Conservation (phyloP, 2,797 vertebrate species). For the Lemur catta region DNA sequence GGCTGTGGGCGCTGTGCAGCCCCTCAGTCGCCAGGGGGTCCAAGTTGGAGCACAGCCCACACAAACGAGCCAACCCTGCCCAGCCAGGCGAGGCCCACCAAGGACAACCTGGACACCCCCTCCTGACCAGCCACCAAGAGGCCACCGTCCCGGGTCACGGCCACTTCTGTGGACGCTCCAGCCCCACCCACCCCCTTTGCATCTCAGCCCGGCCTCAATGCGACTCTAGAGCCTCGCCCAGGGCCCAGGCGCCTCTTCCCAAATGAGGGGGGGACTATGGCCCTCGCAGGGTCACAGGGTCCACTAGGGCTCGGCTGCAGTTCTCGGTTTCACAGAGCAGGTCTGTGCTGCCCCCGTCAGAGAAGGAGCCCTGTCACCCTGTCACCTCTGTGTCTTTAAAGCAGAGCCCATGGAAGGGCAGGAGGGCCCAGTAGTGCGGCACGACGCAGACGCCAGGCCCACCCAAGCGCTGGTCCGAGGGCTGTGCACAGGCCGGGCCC, state of each 20-base stretch:
- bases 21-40: background rate
- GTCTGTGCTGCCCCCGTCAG: background rate
- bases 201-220: background rate
- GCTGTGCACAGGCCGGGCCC: background rate
- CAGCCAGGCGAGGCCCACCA: background rate
- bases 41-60: background rate
- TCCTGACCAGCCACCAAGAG: background rate
- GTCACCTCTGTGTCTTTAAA: background rate
- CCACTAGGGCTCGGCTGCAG: rapidly evolving
- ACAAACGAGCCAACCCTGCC: background rate
- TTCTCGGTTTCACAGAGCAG: background rate
- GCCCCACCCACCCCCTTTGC: background rate
- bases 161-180: background rate
- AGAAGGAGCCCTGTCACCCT: background rate
- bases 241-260: background rate
- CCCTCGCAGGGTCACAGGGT: background rate
- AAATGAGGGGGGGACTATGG: background rate
- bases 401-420: background rate
- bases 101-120: background rate
- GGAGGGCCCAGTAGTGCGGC: background rate
- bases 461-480: background rate
- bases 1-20: background rate
- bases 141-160: too few relatives aligned
- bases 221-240: background rate
- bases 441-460: background rate